Conservation (phyloP, 2,888 invertebrate genomes). For the Eupithecia insigniata region DNA sequence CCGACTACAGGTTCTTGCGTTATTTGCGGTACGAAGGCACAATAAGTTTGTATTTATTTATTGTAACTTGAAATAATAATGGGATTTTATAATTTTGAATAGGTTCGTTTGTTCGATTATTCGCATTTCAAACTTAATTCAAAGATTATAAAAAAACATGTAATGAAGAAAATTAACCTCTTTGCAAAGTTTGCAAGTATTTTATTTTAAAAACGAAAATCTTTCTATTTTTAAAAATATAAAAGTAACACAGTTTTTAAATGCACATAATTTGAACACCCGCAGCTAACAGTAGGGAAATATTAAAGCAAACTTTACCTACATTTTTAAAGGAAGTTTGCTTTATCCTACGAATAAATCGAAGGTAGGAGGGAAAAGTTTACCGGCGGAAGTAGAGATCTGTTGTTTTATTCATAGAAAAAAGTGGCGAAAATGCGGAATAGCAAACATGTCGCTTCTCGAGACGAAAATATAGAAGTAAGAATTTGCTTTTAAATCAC, state of each 20-base stretch:
- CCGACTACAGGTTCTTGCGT: constrained; percentile 10
- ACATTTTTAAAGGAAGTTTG: constrained; percentile 82
- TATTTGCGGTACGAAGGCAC: not conserved
- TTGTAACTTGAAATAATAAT: not conserved
- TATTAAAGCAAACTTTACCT: constrained; percentile 81
- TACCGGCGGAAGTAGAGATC: constrained; percentile 78
- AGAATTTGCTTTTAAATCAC: not conserved
- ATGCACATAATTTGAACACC: constrained; percentile 76
- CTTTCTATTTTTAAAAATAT: not conserved
- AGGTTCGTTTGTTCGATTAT: not conserved
- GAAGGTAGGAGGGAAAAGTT: constrained; percentile 81
- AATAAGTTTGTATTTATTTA: not conserved
- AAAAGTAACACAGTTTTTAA: constrained; percentile 62
- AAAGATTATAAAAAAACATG: not conserved
- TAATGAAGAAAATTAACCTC: not conserved
- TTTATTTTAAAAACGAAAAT: not conserved
- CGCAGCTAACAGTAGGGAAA: constrained; percentile 80
- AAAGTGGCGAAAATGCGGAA: constrained; percentile 59
- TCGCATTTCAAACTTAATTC: not conserved
- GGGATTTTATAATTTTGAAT: not conserved
- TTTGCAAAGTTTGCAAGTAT: not conserved
- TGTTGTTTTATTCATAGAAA: constrained; percentile 84
- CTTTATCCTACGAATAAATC: constrained; percentile 83
- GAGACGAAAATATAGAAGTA: not conserved
- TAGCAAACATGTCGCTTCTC: constrained; percentile 27